Conservation (phyloP, 2,113 vertebrate genomes). For the Ardeotis arabs region DNA sequence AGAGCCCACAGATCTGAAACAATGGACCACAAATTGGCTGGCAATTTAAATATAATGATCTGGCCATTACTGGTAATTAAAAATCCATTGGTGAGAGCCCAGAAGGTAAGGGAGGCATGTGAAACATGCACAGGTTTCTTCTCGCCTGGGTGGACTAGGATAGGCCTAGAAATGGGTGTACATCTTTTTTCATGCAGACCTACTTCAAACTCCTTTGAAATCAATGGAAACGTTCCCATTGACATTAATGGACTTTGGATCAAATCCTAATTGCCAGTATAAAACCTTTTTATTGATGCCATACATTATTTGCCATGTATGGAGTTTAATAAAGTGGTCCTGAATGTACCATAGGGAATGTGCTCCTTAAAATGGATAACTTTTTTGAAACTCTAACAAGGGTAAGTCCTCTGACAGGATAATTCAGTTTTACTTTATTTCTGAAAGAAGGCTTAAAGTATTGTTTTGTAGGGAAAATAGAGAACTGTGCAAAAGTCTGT, state of each 20-base stretch:
- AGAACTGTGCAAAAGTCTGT: not conserved
- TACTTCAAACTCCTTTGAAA: not conserved
- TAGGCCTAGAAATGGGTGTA: not conserved
- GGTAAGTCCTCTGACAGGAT: not conserved
- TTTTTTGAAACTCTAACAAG: not conserved
- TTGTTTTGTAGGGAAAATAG: not conserved
- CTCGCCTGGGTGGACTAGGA: not conserved
- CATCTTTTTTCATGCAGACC: not conserved
- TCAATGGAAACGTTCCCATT: not conserved
- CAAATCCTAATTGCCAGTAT: constrained; percentile 43
- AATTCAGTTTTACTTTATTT: not conserved
- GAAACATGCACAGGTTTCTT: not conserved
- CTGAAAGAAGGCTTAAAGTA: not conserved
- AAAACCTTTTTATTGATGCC: constrained; percentile 9
- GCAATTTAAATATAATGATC: constrained; percentile 31
- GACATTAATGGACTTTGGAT: constrained; percentile 40
- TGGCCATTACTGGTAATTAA: constrained; percentile 32
- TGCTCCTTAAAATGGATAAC: not conserved
- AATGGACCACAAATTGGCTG: constrained; percentile 14
- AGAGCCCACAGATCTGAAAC: constrained; percentile 19
- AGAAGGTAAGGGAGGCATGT: not conserved
- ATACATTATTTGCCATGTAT: constrained; percentile 35
- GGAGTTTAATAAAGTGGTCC: constrained; percentile 34
- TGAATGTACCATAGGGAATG: not conserved
- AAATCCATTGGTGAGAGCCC: constrained; percentile 9